phyloP scores from a whole-genome alignment of 2,113 vertebrate genomes.

The Rafetus swinhoei region DNA sequence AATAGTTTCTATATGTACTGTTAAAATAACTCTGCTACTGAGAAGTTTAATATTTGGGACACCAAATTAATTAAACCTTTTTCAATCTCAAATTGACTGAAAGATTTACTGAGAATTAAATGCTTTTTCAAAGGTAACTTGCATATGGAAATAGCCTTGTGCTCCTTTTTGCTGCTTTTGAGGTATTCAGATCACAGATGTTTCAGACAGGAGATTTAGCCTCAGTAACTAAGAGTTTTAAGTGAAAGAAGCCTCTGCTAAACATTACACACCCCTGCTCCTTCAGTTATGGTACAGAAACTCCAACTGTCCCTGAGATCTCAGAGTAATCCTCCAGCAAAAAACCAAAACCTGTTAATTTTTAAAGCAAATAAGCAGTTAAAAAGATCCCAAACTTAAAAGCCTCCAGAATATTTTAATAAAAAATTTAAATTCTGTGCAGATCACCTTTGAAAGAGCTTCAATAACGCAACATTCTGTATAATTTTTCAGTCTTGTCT shows the following conservation, averaged over 20 bases:
- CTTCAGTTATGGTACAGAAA: neutral
- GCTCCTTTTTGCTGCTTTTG: neutral
- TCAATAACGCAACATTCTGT: neutral
- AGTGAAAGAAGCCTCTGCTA: neutral
- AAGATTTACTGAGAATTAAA: neutral
- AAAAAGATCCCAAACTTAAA: neutral
- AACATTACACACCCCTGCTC: neutral
- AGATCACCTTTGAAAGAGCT: neutral
- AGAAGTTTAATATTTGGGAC: neutral
- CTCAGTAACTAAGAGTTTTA: neutral
- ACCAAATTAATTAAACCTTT: neutral
- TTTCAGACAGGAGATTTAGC: neutral
- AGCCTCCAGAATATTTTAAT: neutral
- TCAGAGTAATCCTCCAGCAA: neutral
- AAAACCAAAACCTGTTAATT: neutral
- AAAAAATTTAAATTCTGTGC: neutral
- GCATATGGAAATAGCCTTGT: neutral
- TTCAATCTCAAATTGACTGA: neutral
- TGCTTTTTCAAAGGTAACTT: neutral
- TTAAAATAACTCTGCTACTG: neutral
- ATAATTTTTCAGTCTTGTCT: neutral
- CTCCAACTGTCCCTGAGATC: neutral
- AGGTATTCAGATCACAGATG: too few species aligned
- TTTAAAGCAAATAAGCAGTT: neutral
- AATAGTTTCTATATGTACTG: neutral